Percentiles rank a stretch among this genome's conserved stretches.
Conservation (phyloP, 2,113 vertebrate genomes). For the Cacatua alba region DNA sequence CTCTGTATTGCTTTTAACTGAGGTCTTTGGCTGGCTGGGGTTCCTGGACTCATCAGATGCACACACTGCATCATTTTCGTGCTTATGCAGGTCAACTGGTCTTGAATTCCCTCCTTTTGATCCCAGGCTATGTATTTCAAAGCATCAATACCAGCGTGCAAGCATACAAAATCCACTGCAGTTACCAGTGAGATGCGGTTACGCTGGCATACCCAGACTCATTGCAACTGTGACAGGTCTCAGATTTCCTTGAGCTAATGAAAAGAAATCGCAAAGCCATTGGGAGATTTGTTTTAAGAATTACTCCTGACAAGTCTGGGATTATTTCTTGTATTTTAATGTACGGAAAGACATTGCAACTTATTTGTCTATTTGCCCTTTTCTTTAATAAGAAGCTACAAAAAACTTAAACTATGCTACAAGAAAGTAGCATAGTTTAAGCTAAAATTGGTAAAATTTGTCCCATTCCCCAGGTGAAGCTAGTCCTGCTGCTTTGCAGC, state of each 20-base stretch:
- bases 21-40: background rate
- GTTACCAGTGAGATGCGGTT: background rate
- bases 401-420: background rate
- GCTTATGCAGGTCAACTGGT: background rate
- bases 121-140: background rate
- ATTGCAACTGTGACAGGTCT: accelerated
- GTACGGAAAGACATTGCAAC: background rate
- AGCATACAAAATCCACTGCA: background rate
- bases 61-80: background rate
- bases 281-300: background rate
- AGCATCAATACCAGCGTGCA: background rate
- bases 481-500: background rate
- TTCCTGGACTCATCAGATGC: background rate
- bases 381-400: background rate
- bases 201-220: background rate
- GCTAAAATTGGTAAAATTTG: background rate
- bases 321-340: background rate
- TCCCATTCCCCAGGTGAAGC: background rate
- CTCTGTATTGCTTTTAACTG: background rate
- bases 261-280: background rate
- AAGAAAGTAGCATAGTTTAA: background rate
- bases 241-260: background rate
- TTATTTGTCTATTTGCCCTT: background rate
- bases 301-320: background rate
- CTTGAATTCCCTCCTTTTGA: background rate